Evolutionary conservation across 2,888 invertebrate genomes (phyloP).

Genomic region (Pterobdella sp.): DNA sequence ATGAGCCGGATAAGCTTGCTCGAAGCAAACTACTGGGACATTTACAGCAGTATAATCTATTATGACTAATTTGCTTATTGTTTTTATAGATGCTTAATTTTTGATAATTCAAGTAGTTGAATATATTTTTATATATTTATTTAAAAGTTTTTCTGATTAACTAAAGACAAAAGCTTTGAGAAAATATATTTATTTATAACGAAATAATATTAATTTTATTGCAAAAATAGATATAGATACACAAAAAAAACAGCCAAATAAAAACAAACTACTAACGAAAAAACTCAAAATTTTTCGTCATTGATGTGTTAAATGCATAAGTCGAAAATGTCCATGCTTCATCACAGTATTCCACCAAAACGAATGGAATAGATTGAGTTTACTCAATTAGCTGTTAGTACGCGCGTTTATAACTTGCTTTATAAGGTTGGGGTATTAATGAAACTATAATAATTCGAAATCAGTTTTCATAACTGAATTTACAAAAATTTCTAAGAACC

Average conservation of each 20-base stretch:
- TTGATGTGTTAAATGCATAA: neutral
- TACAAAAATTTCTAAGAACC: too few species aligned
- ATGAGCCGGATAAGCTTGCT: neutral
- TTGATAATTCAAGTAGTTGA: neutral
- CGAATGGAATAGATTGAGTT: conserved; percentile 13
- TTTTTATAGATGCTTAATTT: neutral
- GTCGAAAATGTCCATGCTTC: neutral
- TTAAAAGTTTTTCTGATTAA: neutral
- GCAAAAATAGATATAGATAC: neutral
- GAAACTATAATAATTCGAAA: too few species aligned
- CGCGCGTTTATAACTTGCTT: too few species aligned
- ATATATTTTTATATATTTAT: neutral
- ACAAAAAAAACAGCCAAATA: neutral
- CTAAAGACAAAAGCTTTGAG: neutral
- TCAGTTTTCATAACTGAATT: too few species aligned
- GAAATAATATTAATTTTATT: conserved; percentile 4
- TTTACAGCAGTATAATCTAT: neutral
- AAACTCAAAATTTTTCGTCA: neutral
- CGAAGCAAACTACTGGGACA: neutral
- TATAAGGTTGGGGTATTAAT: too few species aligned
- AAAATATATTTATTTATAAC: neutral
- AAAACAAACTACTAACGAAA: neutral
- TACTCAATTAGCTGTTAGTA: too few species aligned
- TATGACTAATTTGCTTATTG: neutral
- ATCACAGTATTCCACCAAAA: conserved; percentile 4